Evolutionary conservation across 2,797 vertebrate species (phyloP), one percentile per base, ranked within the genome.

Genomic region (Sarcophilus harrisii): DNA sequence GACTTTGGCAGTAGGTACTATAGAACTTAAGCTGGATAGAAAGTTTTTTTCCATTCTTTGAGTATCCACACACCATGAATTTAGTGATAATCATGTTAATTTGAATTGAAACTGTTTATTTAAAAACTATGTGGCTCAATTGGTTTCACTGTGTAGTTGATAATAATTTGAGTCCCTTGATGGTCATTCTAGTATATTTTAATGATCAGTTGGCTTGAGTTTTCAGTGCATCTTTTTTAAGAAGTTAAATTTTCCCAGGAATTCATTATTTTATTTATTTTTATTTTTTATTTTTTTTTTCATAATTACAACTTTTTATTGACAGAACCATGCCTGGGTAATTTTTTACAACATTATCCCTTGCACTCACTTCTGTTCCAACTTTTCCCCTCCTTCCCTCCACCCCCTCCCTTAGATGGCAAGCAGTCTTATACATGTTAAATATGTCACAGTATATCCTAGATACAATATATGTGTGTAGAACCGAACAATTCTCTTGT

Each of bases 151-250:
- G 2, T 93, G 91, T 96, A 96, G 96, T 55, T 96, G 93, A 73
- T 94, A 95, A 92, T 94, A 96, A 97, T 97, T 96, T 94, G 49
- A 96, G 94, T 96, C 60, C 0, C 90, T 89, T 95, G 92, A 94
- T 95, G 92, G 96, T 96, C 97, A 97, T 93, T 97, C 59, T 93
- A 91, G 91, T 95, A 91, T 90, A 93, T 97, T 97, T 97, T 95
- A 97, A 98, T 97, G 58, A 95, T 60, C 90, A 91, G 10, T 97
- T 97, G 95, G 94, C 93, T 95, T 73, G 87, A 90, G 14, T 96
- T 97, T 96, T 94, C 90, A 95, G n/a, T 91, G n/a, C 60, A 66
- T 95, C 90, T 93, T 95, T 93, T 93, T 95, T 95, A 60, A 57
- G 91, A 97, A 97, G 21, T 96, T 95, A 96, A 94, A 96, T 32